phyloP scores from a whole-genome alignment of 2,797 vertebrate species.

The Pyrocephalus nanus region DNA sequence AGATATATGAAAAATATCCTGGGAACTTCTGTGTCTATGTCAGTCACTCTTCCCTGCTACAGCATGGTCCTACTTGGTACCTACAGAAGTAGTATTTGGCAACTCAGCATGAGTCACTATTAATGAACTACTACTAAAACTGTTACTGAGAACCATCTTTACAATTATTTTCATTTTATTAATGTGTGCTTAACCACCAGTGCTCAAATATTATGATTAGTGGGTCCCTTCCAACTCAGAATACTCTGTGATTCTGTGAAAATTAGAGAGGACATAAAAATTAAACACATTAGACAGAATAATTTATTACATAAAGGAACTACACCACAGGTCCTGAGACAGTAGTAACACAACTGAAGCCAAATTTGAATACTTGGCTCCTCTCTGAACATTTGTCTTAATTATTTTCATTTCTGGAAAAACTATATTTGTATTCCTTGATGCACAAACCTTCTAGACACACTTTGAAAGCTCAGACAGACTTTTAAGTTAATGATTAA shows the following conservation, averaged over 20 bases:
- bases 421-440: not conserved
- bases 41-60: fast-evolving
- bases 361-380: not conserved
- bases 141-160: not conserved
- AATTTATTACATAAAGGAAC: not conserved
- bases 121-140: not conserved
- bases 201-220: not conserved
- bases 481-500: not conserved
- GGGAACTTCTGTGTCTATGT: not conserved
- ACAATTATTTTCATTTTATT: not conserved
- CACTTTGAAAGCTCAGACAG: not conserved
- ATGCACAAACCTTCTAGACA: not conserved
- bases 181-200: not conserved
- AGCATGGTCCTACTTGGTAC: fast-evolving
- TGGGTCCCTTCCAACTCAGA: not conserved
- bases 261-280: not conserved
- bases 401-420: not conserved
- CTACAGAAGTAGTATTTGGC: not conserved
- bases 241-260: not conserved
- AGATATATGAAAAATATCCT: not conserved
- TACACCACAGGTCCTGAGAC: not conserved
- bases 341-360: not conserved
- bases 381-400: not conserved
- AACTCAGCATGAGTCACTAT: not conserved
- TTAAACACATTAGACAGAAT: not conserved